phyloP scores from a whole-genome alignment of 2,797 vertebrate genomes.

The Enteromius afrohamiltoni region DNA sequence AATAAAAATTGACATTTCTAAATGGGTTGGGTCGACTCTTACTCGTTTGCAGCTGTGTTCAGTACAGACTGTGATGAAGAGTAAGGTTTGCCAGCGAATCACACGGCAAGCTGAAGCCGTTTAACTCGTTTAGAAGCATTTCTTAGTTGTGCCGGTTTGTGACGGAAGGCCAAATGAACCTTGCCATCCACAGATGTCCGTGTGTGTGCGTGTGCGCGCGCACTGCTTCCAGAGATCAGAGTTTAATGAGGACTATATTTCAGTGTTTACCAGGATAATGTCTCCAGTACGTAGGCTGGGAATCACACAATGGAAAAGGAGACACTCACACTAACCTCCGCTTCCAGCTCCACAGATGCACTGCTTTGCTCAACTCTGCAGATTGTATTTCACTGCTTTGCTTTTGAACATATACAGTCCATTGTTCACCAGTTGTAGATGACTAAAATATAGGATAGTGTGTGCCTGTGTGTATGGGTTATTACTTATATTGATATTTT shows the following conservation, averaged over 20 bases:
- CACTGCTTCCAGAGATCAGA: conserved; percentile 69
- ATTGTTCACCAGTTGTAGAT: not conserved
- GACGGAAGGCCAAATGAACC: conserved; percentile 55
- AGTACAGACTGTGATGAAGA: conserved; percentile 14
- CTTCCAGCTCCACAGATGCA: conserved; percentile 2
- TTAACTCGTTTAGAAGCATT: conserved; percentile 41
- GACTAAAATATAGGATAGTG: not conserved
- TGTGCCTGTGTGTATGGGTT: no score
- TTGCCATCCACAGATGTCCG: conserved; percentile 55
- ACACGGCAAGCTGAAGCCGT: conserved; percentile 31
- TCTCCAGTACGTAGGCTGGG: conserved; percentile 56
- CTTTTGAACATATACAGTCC: not conserved
- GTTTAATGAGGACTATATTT: conserved; percentile 62
- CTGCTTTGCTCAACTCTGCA: conserved; percentile 4
- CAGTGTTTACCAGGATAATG: conserved; percentile 58
- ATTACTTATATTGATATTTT: no score
- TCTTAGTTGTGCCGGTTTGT: conserved; percentile 49
- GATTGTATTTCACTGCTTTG: not conserved
- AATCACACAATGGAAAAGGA: conserved; percentile 59
- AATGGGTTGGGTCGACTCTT: not conserved
- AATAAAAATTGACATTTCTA: not conserved
- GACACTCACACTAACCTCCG: not conserved
- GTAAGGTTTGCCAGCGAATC: conserved; percentile 1
- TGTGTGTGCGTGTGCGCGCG: conserved; percentile 46
- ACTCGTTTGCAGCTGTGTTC: not conserved